Evolutionary conservation across 2,888 invertebrate genomes (phyloP), one percentile per base, ranked within the genome.

Genomic region (Oeneis ivallda): DNA sequence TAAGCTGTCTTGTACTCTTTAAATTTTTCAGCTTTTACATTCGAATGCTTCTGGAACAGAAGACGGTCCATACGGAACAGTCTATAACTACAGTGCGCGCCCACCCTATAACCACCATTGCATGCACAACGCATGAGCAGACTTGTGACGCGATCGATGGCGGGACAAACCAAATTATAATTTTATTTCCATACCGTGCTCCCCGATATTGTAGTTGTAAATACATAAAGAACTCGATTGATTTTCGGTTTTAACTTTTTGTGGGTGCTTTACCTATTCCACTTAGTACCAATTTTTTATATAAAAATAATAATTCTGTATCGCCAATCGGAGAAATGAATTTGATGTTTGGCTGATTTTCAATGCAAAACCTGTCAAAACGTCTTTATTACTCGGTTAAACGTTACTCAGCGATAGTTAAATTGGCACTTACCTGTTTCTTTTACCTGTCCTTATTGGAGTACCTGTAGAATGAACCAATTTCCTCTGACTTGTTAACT

Each of bases 41-140:
- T 2, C 5, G 3, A 26, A 26, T 26, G 26, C 43, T 52, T 32
- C n/a, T 7, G 32, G n/a, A n/a, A n/a, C n/a, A n/a, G 26, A 6
- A 9, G 17, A 1, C 17, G 50, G 13, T 52, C 8, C 52, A 26
- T 32, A 26, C n/a, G n/a, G 8, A 32, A 52, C 32, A 53, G 53
- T 34, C n/a, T n/a, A 39, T 17, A 9, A 19, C 32, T 57, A 43
- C 32, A 26, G n/a, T 57, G 19, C 26, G 57, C 13, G 9, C 10
- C 45, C 45, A 34, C 58, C 34, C 56, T 19, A 47, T 9, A 58
- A 26, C 49, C 49, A 50, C 26, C 49, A 19, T 19, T 39, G 39
- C 60, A 61, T 37, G 47, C 59, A 58, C 52, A 66, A 62, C 62
- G 59, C 66, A 63, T 66, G 66, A 66, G 62, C 62, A 53, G 49